Percentiles rank a stretch among this genome's conserved stretches.
These are phyloP conservation scores for Drosophila rhopaloa DNA, from an alignment of 1,140 invertebrate genomes.

Conservation along the genomic window DNA sequence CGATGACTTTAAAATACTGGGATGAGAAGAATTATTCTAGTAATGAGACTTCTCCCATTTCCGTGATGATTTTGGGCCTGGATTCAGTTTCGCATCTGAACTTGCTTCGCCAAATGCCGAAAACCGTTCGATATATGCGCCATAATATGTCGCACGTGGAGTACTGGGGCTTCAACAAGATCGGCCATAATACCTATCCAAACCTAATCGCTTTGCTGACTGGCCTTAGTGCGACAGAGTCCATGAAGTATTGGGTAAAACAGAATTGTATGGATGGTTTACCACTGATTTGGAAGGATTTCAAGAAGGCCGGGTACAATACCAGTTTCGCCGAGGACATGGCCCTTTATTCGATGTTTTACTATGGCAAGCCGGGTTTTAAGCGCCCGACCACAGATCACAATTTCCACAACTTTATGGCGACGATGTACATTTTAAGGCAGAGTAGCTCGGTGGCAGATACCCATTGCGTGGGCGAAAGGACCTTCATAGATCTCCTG, in stretches of 20 bases:
- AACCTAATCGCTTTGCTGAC: slow-evolving; percentile 33
- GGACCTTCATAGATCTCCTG: slow-evolving; percentile 82
- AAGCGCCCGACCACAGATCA: slow-evolving; percentile 48
- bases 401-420: slow-evolving; percentile 19
- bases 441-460: slow-evolving; percentile 41
- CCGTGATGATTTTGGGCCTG: slow-evolving; percentile 41
- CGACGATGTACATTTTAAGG: slow-evolving; percentile 64
- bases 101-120: slow-evolving; percentile 36
- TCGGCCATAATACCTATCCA: slow-evolving; percentile 20
- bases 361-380: slow-evolving; percentile 91
- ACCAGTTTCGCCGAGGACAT: slow-evolving; percentile 92
- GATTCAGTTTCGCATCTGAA: slow-evolving; percentile 46
- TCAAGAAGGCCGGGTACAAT: slow-evolving; percentile 88
- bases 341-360: slow-evolving; percentile 90
- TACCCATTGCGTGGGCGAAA: slow-evolving; percentile 85
- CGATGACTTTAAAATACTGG: not conserved
- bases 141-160: slow-evolving; percentile 31
- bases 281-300: slow-evolving; percentile 92
- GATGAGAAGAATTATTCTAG: not conserved
- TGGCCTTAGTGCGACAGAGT: slow-evolving; percentile 4
- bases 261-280: slow-evolving; percentile 87
- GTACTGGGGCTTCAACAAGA: slow-evolving; percentile 50
- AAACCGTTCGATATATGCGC: slow-evolving; percentile 9
- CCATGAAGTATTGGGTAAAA: not conserved
- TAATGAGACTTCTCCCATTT: slow-evolving; percentile 1